Percentiles rank a stretch among this genome's conserved stretches.
phyloP scores from a whole-genome alignment of 2,113 vertebrate species.

The Maccullochella peelii region DNA sequence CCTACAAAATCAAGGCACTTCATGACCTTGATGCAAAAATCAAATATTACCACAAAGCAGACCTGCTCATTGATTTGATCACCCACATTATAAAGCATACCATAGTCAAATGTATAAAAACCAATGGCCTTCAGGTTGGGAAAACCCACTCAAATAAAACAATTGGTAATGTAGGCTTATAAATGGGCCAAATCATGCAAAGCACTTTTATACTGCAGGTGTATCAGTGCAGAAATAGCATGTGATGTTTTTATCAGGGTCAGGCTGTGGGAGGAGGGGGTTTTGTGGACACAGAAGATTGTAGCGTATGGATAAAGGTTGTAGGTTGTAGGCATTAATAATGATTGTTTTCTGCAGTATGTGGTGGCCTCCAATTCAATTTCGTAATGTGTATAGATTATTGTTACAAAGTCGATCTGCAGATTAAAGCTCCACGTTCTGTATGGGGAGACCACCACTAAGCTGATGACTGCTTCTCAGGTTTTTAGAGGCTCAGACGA shows the following conservation, averaged over 20 bases:
- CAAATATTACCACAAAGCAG: background rate
- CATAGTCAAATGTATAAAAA: no score
- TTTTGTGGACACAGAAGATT: slow-evolving; percentile 11
- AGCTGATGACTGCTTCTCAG: slow-evolving; percentile 37
- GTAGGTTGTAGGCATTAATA: slow-evolving; percentile 19
- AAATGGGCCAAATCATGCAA: background rate
- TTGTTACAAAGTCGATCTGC: slow-evolving; percentile 32
- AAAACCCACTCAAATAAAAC: no score
- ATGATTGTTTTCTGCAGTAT: slow-evolving; percentile 31
- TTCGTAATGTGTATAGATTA: slow-evolving; percentile 70
- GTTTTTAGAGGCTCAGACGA: slow-evolving; percentile 32
- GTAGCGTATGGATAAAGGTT: slow-evolving; percentile 4
- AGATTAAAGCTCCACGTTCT: slow-evolving; percentile 46
- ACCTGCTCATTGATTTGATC: background rate
- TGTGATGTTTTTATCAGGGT: background rate
- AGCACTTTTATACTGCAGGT: background rate
- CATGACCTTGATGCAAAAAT: background rate
- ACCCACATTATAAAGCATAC: no score
- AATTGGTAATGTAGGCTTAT: background rate
- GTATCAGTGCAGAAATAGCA: background rate
- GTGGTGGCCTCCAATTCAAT: slow-evolving; percentile 35
- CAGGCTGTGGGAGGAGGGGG: background rate
- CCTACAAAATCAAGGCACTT: no score
- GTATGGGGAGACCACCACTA: slow-evolving; percentile 32
- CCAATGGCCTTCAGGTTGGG: no score